Base-by-base conservation (phyloP, 2,888 invertebrate species). In the Hyalella azteca region DNA sequence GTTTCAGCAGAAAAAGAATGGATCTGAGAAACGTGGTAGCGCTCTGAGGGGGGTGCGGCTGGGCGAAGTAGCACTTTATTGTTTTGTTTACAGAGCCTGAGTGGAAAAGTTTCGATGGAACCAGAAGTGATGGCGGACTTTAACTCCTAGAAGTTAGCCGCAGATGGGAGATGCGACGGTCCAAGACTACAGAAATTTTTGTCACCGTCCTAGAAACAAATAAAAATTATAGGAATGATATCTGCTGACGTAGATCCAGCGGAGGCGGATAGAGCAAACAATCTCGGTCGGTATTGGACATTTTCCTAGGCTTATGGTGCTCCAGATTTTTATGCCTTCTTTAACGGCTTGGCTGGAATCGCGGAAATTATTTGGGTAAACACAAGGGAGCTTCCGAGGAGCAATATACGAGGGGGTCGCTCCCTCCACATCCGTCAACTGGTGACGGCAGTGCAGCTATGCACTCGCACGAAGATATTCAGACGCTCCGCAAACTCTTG, bases 71-170 rank as follows among this genome's bases (percentile, higher is more conserved):
- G 54, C 26, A 26, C 54, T 54, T 54, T 54, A 54, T 54, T 54
- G 54, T 54, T 54, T 54, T 54, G 54, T 54, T 54, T 54, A 54
- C 54, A 54, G 26, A 29, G 26, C 26, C 29, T 29, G 54, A 54
- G 54, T 54, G 54, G 54, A 26, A 54, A 54, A 54, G 54, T 54
- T 54, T 54, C 54, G 45, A 48, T 40, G 26, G 19, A 9, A 26
- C 26, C 45, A 40, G 11, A 40, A 50, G 39, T 22, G 50, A 36
- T 77, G 39, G 39, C 22, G 50, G n/a, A 50, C 26, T 77, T 26
- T 50, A 32, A 49, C 32, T 50, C 32, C 32, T 50, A 36, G 11
- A 60, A 29, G 15, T 39, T n/a, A 15, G 13, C 54, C 41, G 13
- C 19, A 19, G 45, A 29, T 66, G 15, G 29, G 29, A 66, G n/a